Evolutionary conservation across 1,140 invertebrate species (phyloP), one percentile per base, ranked within the genome.

Genomic region (Orius insidiosus): DNA sequence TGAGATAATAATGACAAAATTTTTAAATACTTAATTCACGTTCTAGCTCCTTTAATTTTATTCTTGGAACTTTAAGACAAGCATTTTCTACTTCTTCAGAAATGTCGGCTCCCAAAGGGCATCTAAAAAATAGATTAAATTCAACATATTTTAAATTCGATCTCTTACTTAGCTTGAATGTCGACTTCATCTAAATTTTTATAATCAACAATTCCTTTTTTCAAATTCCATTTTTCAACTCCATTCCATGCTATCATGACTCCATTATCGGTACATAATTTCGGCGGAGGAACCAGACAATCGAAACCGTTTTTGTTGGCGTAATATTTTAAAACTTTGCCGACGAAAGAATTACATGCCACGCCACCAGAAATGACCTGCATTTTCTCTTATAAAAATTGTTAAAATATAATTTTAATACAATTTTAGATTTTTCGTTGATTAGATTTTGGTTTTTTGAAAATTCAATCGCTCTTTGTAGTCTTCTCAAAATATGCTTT

Each of bases 161-260:
- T 42, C 15, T 45, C 45, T 49, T 49, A 50, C 54, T 57, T 67
- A 1, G 57, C 54, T 39, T 68, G 54, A 14, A 70, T 53, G 42
- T 67, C 60, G 11, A 78, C 58, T n/a, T 59, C 52, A 43, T 72
- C 58, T 15, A 67, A 62, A 47, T 68, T 55, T 19, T 56, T 58
- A 53, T 74, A 59, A 19, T 38, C 59, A 3, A 68, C 56, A 40
- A 76, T 52, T 5, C 63, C 70, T 11, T 51, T 50, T 33, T 68
- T 55, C 15, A 58, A 49, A 14, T 53, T 59, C 57, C 65, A 72
- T 43, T 76, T 81, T 64, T 96, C 90, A 31, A 92, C 66, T 6
- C 87, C 90, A 72, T 94, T 94, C 94, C 94, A 98, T 14, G 94
- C 94, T 53, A 98, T 90, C 95, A 98, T 98, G n/a, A 94, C 70